These are phyloP conservation scores for Odontamblyopus rebecca DNA, from an alignment of 2,797 vertebrate species.

Conservation along the genomic window DNA sequence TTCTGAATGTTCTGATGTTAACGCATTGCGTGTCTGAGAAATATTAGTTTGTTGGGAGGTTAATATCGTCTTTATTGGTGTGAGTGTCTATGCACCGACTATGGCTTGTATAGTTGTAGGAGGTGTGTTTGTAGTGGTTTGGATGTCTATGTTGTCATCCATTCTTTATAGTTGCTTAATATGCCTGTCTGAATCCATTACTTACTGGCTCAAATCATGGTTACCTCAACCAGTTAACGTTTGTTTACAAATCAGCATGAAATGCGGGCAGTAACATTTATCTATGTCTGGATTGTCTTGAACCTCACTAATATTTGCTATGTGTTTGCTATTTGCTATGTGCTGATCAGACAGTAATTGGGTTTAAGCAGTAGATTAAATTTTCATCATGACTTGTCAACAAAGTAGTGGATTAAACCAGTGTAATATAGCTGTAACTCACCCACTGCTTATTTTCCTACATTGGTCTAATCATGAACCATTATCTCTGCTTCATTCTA, in stretches of 20 bases:
- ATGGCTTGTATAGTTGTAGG: slow-evolving; percentile 2
- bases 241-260: slow-evolving; percentile 24
- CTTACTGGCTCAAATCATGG: slow-evolving; percentile 7
- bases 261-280: slow-evolving; percentile 27
- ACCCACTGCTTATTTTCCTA: slow-evolving; percentile 2
- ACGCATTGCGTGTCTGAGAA: background rate
- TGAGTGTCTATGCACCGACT: background rate
- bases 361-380: slow-evolving; percentile 32
- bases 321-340: background rate
- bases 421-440: slow-evolving; percentile 32
- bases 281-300: background rate
- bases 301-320: background rate
- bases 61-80: background rate
- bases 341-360: slow-evolving; percentile 34
- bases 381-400: slow-evolving; percentile 31
- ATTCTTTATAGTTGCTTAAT: slow-evolving; percentile 14
- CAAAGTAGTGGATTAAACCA: slow-evolving; percentile 44
- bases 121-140: slow-evolving; percentile 9
- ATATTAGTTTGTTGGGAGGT: background rate
- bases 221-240: slow-evolving; percentile 22
- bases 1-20: background rate
- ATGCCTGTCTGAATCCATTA: slow-evolving; percentile 9
- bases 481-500: slow-evolving; percentile 61
- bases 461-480: slow-evolving; percentile 15
- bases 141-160: slow-evolving; percentile 9